These are phyloP conservation scores for Mythimna impura DNA, from an alignment of 2,888 invertebrate genomes.

Conservation along the genomic window DNA sequence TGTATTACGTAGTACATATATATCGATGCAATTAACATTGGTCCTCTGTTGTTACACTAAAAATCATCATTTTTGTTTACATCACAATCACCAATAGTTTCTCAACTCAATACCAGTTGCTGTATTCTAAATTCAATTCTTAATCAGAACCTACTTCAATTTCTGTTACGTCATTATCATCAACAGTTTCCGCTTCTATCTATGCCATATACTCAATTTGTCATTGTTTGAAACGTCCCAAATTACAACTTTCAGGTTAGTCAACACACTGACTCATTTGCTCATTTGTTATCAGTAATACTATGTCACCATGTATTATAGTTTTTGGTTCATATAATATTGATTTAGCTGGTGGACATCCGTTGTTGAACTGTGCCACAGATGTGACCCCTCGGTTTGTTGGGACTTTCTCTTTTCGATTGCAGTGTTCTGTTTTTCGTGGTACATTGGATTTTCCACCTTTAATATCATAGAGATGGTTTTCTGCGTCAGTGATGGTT, in stretches of 20 bases:
- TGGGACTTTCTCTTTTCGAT: conserved; percentile 57
- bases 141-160: not conserved
- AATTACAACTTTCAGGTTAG: conserved; percentile 46
- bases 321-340: conserved; percentile 38
- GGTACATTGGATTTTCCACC: not conserved
- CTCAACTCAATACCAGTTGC: no score
- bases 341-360: conserved; percentile 47
- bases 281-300: conserved; percentile 42
- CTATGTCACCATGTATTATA: conserved; percentile 44
- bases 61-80: not conserved
- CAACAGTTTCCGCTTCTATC: not conserved
- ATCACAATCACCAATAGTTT: not conserved
- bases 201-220: not conserved
- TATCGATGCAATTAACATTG: no score
- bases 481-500: not conserved
- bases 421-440: conserved; percentile 16
- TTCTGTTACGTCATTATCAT: not conserved
- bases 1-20: no score
- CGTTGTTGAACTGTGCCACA: conserved; percentile 56
- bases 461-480: no score
- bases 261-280: conserved; percentile 42
- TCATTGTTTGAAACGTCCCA: conserved; percentile 28
- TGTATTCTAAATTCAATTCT: not conserved
- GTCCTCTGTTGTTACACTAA: not conserved
- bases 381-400: conserved; percentile 44